A percentile compares a stretch with the other conserved stretches of the same genome.
phyloP scores from a whole-genome alignment of 2,797 vertebrate species.

The Gymnopithys bicolor region DNA sequence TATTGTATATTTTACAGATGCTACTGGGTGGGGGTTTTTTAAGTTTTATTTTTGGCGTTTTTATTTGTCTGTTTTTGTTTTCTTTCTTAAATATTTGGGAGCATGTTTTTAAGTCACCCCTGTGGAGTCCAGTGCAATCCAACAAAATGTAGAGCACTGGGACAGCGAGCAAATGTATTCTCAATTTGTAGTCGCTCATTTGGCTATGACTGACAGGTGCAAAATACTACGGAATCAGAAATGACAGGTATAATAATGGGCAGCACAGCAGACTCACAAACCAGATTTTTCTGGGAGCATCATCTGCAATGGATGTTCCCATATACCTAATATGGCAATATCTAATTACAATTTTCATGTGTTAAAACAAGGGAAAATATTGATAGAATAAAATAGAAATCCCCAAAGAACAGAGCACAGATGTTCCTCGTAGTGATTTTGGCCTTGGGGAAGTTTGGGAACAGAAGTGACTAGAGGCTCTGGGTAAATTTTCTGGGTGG shows the following conservation, averaged over 20 bases:
- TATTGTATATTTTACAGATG: background rate
- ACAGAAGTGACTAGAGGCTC: slow-evolving; percentile 39
- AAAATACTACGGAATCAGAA: slow-evolving; percentile 48
- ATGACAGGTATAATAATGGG: slow-evolving; percentile 22
- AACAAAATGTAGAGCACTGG: background rate
- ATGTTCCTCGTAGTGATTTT: slow-evolving; percentile 59
- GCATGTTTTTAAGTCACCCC: background rate
- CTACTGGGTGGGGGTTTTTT: background rate
- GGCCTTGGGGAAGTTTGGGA: slow-evolving; percentile 50
- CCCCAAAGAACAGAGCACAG: slow-evolving; percentile 33
- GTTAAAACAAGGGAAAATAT: slow-evolving; percentile 38
- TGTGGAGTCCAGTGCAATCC: background rate
- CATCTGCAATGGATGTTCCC: slow-evolving; percentile 8
- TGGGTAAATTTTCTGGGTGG: slow-evolving; percentile 43
- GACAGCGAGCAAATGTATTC: background rate
- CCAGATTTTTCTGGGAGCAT: slow-evolving; percentile 23
- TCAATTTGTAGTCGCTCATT: background rate
- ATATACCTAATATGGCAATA: slow-evolving; percentile 25
- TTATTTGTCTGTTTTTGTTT: background rate
- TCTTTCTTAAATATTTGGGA: background rate
- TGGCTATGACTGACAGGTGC: slow-evolving; percentile 34
- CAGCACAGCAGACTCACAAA: slow-evolving; percentile 17
- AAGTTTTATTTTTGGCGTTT: background rate
- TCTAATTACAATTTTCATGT: slow-evolving; percentile 55
- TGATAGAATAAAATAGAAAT: slow-evolving; percentile 59